Evolutionary conservation across 35 echinoderm and acorn worm species (phyloP).

Genomic region (Eucidaris tribuloides): DNA sequence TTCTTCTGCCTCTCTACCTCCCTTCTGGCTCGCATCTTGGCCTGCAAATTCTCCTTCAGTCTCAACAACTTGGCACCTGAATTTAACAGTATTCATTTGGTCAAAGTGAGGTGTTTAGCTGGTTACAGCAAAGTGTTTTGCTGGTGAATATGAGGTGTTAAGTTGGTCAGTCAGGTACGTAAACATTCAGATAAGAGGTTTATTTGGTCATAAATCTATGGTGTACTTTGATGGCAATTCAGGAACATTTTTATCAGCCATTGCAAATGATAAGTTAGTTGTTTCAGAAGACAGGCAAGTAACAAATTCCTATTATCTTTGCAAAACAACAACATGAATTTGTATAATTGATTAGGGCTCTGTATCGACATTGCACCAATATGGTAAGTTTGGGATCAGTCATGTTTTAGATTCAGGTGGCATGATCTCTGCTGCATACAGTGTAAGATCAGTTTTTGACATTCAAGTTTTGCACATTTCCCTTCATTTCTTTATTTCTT

Average conservation of each 20-base stretch:
- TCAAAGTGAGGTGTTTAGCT: background rate
- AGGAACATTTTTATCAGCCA: too few relatives aligned
- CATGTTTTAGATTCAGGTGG: background rate
- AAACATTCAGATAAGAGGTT: too few relatives aligned
- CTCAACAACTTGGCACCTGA: slow-evolving; percentile 81
- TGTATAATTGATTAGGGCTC: background rate
- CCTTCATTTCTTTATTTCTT: slow-evolving; percentile 48
- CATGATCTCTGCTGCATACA: background rate
- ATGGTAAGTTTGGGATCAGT: background rate
- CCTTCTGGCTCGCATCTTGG: slow-evolving; percentile 69
- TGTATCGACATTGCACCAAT: background rate
- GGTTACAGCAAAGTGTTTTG: background rate
- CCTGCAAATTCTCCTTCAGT: slow-evolving; percentile 81
- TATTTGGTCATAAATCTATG: too few relatives aligned
- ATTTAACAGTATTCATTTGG: background rate
- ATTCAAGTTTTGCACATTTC: background rate
- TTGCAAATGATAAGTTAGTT: too few relatives aligned
- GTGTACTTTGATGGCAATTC: too few relatives aligned
- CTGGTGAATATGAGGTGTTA: background rate
- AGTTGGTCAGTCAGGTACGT: too few relatives aligned
- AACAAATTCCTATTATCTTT: background rate
- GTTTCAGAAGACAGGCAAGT: too few relatives aligned
- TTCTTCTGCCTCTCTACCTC: slow-evolving; percentile 75
- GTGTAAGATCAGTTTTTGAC: background rate
- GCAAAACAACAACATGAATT: background rate